Evolutionary conservation across 37 sponge, comb jelly and placozoan genomes (phyloP), one percentile per base, ranked within the genome.

Genomic region (Hormiphora californensis): DNA sequence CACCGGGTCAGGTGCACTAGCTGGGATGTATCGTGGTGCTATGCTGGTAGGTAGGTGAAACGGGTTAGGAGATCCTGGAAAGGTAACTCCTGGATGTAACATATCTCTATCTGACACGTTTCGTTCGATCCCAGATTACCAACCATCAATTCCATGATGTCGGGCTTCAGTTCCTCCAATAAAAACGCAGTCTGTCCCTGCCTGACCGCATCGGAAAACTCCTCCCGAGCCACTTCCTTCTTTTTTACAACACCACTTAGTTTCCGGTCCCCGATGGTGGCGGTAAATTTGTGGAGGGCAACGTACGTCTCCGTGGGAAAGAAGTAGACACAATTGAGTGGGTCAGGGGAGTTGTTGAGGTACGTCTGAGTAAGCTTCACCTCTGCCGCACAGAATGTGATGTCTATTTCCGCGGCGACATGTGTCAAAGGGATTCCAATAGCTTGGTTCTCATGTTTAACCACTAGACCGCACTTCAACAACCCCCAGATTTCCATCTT

Each of bases 161-260:
- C 94, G 41, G 89, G 89, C 0, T 63, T 44, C 65, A 89, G 88
- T 63, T 94, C 90, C 54, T 94, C 91, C 9, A 44, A 92, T 1
- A 90, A 39, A 0, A 89, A 88, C 32, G 94, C 94, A 78, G 92
- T 90, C 44, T 40, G 32, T 0, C 92, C 94, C 36, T 91, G 87
- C 43, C 91, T 86, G 0, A 92, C 87, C 27, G 92, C 94, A 32
- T 94, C 90, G 25, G 92, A 90, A 55, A 92, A 94, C 65, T 59
- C 61, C 21, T 63, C 39, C 55, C 34, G 88, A 1, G 94, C 94
- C 54, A 92, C 91, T 87, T 89, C 90, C 46, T 90, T 92, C 88
- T 90, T 91, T 32, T 85, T 69, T 23, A 94, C 51, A 38, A 87
- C 88, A 3, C 90, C 94, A 28, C 54, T 73, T 68, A 94, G 63